Evolutionary conservation across 2,113 vertebrate species (phyloP), one percentile per base, ranked within the genome.

Genomic region (Philantomba maxwellii): DNA sequence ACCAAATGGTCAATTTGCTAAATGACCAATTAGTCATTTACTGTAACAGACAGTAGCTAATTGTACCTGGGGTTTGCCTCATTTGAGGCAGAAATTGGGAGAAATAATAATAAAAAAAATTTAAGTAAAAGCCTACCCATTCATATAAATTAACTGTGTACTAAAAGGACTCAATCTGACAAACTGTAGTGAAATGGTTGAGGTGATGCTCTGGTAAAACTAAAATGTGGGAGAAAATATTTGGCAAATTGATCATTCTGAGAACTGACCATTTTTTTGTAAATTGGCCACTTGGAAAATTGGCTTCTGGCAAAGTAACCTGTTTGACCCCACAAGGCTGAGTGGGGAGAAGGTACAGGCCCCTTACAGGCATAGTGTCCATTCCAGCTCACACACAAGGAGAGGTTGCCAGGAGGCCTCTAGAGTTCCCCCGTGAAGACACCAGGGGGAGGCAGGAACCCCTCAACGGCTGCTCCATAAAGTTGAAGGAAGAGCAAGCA

Each of bases 241-340:
- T 94, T 80, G 88, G 30, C 51, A 82, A 96, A 26, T 45, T 49
- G 66, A 55, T 77, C 28, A 7, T 91, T 91, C 60, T 89, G 51
- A 92, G 49, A 89, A 94, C 13, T 93, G 81, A n/a, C 33, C 43
- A 30, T 33, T 97, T 97, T 95, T 92, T 25, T 16, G 36, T 83
- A 82, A 89, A 66, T 7, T 62, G 62, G 70, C 87, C 88, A 83
- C 53, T 83, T 93, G 62, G 64, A 95, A 55, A 86, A 86, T 1
- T 96, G 73, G 80, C 51, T 96, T 83, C 57, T 95, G 53, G 57
- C 33, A 55, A 45, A 92, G 62, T 43, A 49, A 77, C 28, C 80
- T 94, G 83, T 57, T 57, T 84, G 58, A 33, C 51, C 51, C 60
- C 55, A 33, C 1, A 33, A 53, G n/a, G 66, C 33, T 57, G 58